A percentile compares a stretch with the other conserved stretches of the same genome.
phyloP scores from a whole-genome alignment of 2,797 vertebrate genomes.

The Zenarchopterus dispar region DNA sequence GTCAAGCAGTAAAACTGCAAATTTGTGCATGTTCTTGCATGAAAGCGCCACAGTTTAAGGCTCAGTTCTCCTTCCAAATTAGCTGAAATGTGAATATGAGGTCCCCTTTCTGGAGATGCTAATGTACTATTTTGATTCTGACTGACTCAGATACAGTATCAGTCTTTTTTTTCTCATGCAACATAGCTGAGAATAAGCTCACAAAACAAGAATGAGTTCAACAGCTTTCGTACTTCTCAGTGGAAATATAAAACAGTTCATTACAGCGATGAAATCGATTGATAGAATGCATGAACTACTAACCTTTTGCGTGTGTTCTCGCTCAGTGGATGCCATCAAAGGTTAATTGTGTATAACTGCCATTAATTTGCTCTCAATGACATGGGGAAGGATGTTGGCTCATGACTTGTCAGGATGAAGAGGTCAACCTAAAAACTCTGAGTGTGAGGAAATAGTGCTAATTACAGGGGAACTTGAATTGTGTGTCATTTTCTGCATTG shows the following conservation, averaged over 20 bases:
- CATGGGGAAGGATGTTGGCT: conserved; percentile 59
- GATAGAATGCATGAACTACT: conserved; percentile 68
- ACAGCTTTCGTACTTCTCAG: conserved; percentile 29
- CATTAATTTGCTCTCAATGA: conserved; percentile 76
- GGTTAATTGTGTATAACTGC: conserved; percentile 81
- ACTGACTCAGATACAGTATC: conserved; percentile 28
- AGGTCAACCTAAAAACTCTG: conserved; percentile 72
- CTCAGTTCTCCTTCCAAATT: conserved; percentile 54
- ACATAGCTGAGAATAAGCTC: conserved; percentile 27
- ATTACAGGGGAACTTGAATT: conserved; percentile 71
- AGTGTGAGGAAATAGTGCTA: conserved; percentile 60
- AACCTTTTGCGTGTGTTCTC: conserved; percentile 68
- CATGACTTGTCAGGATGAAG: conserved; percentile 69
- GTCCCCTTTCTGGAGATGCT: conserved; percentile 44
- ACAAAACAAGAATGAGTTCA: conserved; percentile 35
- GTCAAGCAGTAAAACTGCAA: conserved; percentile 57
- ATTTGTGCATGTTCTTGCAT: conserved; percentile 44
- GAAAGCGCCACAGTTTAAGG: conserved; percentile 42
- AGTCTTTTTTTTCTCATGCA: conserved; percentile 4
- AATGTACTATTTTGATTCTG: conserved; percentile 30
- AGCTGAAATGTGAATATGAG: conserved; percentile 45
- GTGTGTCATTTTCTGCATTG: conserved; percentile 57
- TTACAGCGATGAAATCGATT: conserved; percentile 56
- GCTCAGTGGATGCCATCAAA: conserved; percentile 67
- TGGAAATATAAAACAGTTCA: conserved; percentile 52